Conservation (phyloP, 2,113 vertebrate genomes). For the Strigops habroptila region DNA sequence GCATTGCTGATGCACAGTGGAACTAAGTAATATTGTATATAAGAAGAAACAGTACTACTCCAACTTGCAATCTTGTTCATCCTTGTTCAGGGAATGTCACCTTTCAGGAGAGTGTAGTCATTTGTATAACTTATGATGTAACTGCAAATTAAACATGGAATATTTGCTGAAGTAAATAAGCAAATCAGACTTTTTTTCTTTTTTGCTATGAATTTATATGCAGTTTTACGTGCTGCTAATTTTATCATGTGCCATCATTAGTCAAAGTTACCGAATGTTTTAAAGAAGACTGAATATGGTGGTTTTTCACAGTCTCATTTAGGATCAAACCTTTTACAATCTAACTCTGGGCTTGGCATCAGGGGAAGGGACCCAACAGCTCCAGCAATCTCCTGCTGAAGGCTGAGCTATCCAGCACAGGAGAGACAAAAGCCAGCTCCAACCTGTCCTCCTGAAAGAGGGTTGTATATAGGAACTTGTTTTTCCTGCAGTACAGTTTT, state of each 20-base stretch:
- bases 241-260: background rate
- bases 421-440: background rate
- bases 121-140: accelerated
- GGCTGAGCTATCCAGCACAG: background rate
- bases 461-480: accelerated
- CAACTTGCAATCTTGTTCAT: background rate
- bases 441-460: background rate
- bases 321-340: background rate
- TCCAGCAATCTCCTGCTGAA: background rate
- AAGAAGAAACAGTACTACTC: background rate
- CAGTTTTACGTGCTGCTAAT: background rate
- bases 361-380: background rate
- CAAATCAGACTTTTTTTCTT: background rate
- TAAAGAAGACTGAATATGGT: background rate
- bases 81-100: background rate
- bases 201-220: background rate
- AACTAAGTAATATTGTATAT: background rate
- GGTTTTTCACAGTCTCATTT: background rate
- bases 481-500: background rate
- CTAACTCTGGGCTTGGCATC: background rate
- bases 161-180: background rate
- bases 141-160: background rate
- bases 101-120: background rate
- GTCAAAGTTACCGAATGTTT: background rate
- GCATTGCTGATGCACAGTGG: accelerated